Base-by-base conservation (phyloP, 1,140 invertebrate genomes). In the Carcinoscorpius rotundicauda region DNA sequence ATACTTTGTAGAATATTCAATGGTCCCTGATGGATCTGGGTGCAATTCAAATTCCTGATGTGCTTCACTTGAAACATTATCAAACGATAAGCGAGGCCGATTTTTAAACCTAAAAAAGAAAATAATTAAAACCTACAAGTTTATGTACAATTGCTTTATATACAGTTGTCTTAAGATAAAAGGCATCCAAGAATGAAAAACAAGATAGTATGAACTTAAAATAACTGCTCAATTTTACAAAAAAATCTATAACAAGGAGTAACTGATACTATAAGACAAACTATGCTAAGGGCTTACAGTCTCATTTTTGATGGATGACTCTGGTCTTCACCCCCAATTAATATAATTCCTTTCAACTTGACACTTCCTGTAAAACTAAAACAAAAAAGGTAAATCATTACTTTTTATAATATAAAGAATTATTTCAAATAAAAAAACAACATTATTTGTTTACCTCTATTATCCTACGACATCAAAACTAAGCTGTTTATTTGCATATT, bases 11-110 rank as follows among this genome's bases (percentile, higher is more conserved):
- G 86, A 79, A 80, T 97, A 97, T 79, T 97, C 93, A 58, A 95
- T 76, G 62, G 84, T 78, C 53, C 91, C 93, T 63, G 81, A 78
- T 59, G 78, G 78, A 78, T 98, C 93, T 67, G 82, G 83, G 66
- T 86, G 83, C 52, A 97, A 75, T 68, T 96, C 88, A 83, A 97
- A 94, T 76, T 93, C 87, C 79, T 98, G 93, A 75, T 97, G 93
- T 10, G 90, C 78, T 71, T 82, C 78, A 57, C 75, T 74, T 4
- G 72, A 70, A 6, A 82, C 81, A 79, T 96, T 88, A 82, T 97
- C 93, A 80, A 97, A 98, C 55, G 88, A 89, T 93, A 97, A 96
- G 70, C 86, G 82, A 50, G 90, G 89, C 66, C 87, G 82, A 78
- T 97, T 97, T 79, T 96, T 96, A 76, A 84, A 96, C 65, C 91